Base-by-base conservation (phyloP, 2,888 invertebrate species). In the Lissocephala sabroskyi region DNA sequence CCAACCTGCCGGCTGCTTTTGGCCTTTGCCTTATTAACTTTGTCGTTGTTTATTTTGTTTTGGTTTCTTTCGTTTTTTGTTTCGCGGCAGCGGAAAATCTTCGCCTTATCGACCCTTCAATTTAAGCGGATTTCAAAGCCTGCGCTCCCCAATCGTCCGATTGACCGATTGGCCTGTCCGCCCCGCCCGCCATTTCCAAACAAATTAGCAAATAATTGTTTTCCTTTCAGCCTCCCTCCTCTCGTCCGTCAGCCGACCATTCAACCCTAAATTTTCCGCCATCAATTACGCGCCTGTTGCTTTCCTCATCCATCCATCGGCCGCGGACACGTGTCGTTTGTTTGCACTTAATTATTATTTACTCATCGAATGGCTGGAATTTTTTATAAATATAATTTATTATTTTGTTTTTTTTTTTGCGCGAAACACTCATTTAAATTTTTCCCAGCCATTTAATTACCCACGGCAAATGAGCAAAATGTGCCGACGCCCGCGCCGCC, bases 181-280 rank as follows among this genome's bases (percentile, higher is more conserved):
- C n/a, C 16, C 16, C 16, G 35, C 7, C 35, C 14, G 35, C 16
- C 35, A 35, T 43, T 36, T 16, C 16, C 60, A 59, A 71, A 52
- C 52, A 76, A 70, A 76, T 76, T 67, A 67, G 68, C 52, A 76
- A 70, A 67, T 65, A 76, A 75, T 76, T 67, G 53, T 45, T 39
- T 52, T 54, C 51, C 59, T 71, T 71, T 71, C 61, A 71, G 64
- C 58, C 40, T 9, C 37, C 39, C n/a, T n/a, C n/a, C n/a, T n/a
- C n/a, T n/a, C n/a, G n/a, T n/a, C n/a, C n/a, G n/a, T n/a, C n/a
- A n/a, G n/a, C n/a, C n/a, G n/a, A n/a, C n/a, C n/a, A n/a, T n/a
- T n/a, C 39, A 9, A 47, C 44, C 41, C 30, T n/a, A 73, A 59
- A 57, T 47, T 71, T 73, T 62, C 54, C n/a, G n/a, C n/a, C 54